Base-by-base conservation (phyloP, 2,113 vertebrate genomes). In the Columbina picui region DNA sequence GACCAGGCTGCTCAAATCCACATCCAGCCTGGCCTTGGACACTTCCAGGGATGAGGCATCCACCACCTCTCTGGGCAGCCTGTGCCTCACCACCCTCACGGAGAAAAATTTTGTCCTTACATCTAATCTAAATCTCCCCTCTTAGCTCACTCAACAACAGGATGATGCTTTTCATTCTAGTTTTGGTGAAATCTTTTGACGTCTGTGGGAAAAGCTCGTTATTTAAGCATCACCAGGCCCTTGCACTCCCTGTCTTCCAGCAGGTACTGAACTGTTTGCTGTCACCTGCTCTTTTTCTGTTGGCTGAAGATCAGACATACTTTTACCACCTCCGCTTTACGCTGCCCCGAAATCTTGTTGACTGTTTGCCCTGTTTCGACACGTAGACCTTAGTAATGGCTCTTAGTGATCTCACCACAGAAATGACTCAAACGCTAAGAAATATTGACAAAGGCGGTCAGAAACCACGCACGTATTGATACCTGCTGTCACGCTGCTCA, bases 251-350 rank as follows among this genome's bases (percentile, higher is more conserved):
- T 64, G 45, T 52, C 60, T 50, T 15, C 30, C 39, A 56, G 38
- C 53, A 86, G 60, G 88, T 45, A 61, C 83, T 38, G 57, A 92
- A 29, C 60, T 56, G 82, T 50, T 76, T 65, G 21, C 90, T 83
- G 92, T 92, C 90, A 93, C 68, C 77, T 93, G 39, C 73, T 78
- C 68, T 93, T 88, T 49, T 81, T 34, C 88, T 32, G 38, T 7
- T 83, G 59, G 81, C 70, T 94, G 92, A 75, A 90, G 75, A 88
- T 84, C 68, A 93, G 87, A 78, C 36, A 8, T 30, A 12, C 50
- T 13, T 59, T 8, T 18, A 43, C 59, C 80, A 49, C 52, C 68
- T 77, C 85, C 0, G 3, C 27, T 26, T 61, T 39, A 13, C 22
- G 2, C 36, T 55, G 41, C 47, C 78, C 56, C 10, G 1, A 36